These are phyloP conservation scores for Papilio polyxenes DNA, from an alignment of 1,140 invertebrate species.

Conservation along the genomic window DNA sequence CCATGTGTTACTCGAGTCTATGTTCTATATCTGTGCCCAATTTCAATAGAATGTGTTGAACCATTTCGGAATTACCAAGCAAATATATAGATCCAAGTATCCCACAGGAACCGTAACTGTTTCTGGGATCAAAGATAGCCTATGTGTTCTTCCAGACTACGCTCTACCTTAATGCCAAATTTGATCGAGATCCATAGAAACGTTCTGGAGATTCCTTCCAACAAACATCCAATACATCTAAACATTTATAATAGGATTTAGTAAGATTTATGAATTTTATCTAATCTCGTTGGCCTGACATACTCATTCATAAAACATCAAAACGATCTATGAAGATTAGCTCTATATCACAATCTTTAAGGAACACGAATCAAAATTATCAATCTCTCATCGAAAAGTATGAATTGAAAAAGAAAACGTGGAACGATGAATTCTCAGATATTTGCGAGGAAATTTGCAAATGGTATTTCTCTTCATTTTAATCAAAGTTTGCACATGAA, in stretches of 20 bases:
- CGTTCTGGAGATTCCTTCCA: too few relatives aligned
- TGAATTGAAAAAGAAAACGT: background rate
- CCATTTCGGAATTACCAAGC: too few relatives aligned
- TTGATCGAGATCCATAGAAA: too few relatives aligned
- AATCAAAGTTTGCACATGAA: slow-evolving; percentile 17
- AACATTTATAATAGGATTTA: background rate
- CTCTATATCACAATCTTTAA: background rate
- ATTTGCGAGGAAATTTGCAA: slow-evolving; percentile 6
- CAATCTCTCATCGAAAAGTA: background rate
- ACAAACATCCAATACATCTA: too few relatives aligned
- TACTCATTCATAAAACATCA: background rate
- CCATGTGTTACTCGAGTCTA: too few relatives aligned
- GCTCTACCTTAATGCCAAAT: too few relatives aligned
- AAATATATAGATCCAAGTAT: too few relatives aligned
- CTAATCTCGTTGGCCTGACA: background rate
- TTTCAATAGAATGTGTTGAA: too few relatives aligned
- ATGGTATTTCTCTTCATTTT: slow-evolving; percentile 20
- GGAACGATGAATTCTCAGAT: background rate
- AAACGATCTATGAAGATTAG: background rate
- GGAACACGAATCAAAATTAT: background rate
- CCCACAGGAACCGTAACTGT: too few relatives aligned
- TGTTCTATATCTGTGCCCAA: too few relatives aligned
- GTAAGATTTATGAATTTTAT: background rate
- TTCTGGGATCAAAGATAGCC: too few relatives aligned
- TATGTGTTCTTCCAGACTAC: too few relatives aligned